A percentile compares a stretch with the other conserved stretches of the same genome.
Conservation (phyloP, 2,797 vertebrate genomes). For the Liasis olivaceus region DNA sequence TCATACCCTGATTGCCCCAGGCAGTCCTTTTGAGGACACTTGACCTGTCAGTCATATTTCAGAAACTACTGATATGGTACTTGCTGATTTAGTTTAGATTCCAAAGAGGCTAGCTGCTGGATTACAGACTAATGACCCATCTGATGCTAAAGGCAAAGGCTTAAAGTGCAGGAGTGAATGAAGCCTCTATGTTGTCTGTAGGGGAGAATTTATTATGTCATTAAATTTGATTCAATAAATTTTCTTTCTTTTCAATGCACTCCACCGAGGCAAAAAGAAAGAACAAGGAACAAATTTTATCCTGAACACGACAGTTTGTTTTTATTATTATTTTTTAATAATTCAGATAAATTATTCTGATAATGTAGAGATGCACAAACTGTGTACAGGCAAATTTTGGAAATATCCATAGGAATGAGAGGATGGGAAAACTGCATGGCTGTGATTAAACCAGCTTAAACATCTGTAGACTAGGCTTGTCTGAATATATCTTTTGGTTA, state of each 20-base stretch:
- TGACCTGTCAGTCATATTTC: slow-evolving; percentile 80
- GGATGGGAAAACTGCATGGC: slow-evolving; percentile 58
- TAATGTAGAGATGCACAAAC: background rate
- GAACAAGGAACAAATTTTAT: slow-evolving; percentile 63
- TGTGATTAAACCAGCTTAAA: slow-evolving; percentile 59
- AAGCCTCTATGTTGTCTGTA: slow-evolving; percentile 75
- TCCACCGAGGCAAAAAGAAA: slow-evolving; percentile 52
- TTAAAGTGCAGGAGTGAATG: slow-evolving; percentile 80
- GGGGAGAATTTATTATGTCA: slow-evolving; percentile 79
- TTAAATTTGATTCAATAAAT: slow-evolving; percentile 79
- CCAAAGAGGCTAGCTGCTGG: slow-evolving; percentile 72
- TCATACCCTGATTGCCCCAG: slow-evolving; percentile 71
- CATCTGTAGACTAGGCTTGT: slow-evolving; percentile 54
- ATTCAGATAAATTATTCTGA: slow-evolving; percentile 62
- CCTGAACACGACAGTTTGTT: background rate
- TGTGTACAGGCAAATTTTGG: slow-evolving; percentile 21
- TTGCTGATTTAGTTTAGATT: slow-evolving; percentile 78
- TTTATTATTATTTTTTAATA: background rate
- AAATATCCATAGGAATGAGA: slow-evolving; percentile 55
- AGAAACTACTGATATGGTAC: slow-evolving; percentile 76
- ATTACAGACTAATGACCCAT: slow-evolving; percentile 83
- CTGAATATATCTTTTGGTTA: slow-evolving; percentile 68
- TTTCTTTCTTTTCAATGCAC: slow-evolving; percentile 72
- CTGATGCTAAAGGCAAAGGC: slow-evolving; percentile 79
- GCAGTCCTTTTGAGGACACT: slow-evolving; percentile 78